Conservation (phyloP, 2,113 vertebrate species). For the Sinocyclocheilus anshuiensis region DNA sequence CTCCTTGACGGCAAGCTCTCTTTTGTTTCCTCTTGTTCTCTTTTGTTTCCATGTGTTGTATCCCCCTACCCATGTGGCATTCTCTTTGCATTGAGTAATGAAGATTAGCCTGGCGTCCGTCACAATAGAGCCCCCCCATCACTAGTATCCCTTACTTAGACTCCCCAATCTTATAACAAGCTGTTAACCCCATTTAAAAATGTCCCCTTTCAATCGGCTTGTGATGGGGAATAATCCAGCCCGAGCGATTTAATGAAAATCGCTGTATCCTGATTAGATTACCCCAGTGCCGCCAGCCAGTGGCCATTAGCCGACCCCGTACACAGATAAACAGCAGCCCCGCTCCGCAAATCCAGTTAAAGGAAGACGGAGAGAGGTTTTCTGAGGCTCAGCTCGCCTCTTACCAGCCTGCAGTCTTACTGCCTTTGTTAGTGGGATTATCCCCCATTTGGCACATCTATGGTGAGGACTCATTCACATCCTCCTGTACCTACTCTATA, state of each 20-base stretch:
- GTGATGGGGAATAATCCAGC: conserved; percentile 62
- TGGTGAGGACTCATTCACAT: conserved; percentile 26
- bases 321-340: conserved; percentile 60
- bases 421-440: conserved; percentile 47
- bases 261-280: conserved; percentile 66
- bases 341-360: conserved; percentile 62
- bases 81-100: conserved; percentile 63
- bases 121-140: conserved; percentile 48
- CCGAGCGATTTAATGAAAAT: conserved; percentile 65
- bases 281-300: conserved; percentile 56
- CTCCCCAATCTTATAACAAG: conserved; percentile 62
- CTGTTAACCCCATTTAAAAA: conserved; percentile 68
- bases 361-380: conserved; percentile 51
- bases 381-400: conserved; percentile 43
- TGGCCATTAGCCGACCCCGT: conserved; percentile 55
- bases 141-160: conserved; percentile 53
- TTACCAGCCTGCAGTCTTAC: conserved; percentile 37
- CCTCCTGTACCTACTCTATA: not conserved
- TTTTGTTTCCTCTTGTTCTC: conserved; percentile 55
- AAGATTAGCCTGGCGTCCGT: conserved; percentile 58
- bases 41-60: conserved; percentile 55
- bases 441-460: conserved; percentile 47
- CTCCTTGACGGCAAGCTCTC: conserved; percentile 45
- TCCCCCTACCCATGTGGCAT: conserved; percentile 51
- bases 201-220: conserved; percentile 64